Evolutionary conservation across 1,140 invertebrate species (phyloP), one percentile per base, ranked within the genome.

Genomic region (Bilobella aurantiaca): DNA sequence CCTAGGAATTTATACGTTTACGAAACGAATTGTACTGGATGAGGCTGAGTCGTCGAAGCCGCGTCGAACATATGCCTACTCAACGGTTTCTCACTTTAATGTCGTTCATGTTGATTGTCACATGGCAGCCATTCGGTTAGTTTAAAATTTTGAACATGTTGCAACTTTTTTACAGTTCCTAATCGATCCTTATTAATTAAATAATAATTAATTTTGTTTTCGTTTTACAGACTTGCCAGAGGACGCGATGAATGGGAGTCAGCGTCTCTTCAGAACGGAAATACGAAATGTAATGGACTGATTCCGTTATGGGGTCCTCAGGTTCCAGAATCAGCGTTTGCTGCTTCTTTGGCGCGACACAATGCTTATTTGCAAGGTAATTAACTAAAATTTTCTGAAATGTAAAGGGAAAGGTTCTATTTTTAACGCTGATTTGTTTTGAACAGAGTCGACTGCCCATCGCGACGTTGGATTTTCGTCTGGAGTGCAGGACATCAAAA

Each of bases 71-170:
- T 75, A 79, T 28, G 78, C 77, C 18, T 97, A 96, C 76, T 89
- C 87, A 12, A 98, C 95, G 0, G 95, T 99, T 1, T 95, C 93
- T 2, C 95, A 98, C 81, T 98, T 98, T 79, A 98, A 98, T 79
- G 87, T 98, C 14, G 93, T 99, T 2, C 96, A 99, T 79, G 87
- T 97, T 14, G 94, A 98, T 76, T 99, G 96, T 76, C 95, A 99
- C 77, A 93, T 94, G 82, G 91, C 91, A 12, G 95, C 95, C 57
- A 94, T 98, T 34, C 84, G 86, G 82, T 85, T 76, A 64, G 73
- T 61, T 49, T 14, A 21, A 2, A 21, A 58, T 64, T 18, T 30
- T 2, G 34, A 18, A 42, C 30, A 49, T 30, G 18, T 18, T 30
- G 29, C n/a, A n/a, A 3, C 49, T 62, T 30, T 42, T 18, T 42